phyloP scores from a whole-genome alignment of 2,888 invertebrate genomes.

The Agriotes lineatus region DNA sequence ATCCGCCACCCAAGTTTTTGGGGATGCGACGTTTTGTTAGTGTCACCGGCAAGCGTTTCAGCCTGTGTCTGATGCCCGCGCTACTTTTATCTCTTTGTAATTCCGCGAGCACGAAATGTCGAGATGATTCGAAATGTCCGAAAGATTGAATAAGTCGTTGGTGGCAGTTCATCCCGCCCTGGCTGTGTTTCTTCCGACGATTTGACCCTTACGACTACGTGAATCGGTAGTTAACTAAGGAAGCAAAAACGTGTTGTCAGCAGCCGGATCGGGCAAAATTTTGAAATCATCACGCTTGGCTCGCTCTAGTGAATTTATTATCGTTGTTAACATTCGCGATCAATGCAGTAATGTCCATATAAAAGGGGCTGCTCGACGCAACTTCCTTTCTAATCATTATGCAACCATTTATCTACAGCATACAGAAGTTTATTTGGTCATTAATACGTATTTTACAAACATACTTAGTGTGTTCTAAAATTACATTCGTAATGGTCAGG shows the following conservation, averaged over 20 bases:
- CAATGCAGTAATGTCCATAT: too few species aligned
- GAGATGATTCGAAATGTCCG: conserved; percentile 16
- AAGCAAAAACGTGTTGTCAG: background rate
- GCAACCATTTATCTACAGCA: too few species aligned
- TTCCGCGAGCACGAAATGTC: background rate
- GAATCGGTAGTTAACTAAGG: conserved; percentile 17
- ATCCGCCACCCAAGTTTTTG: too few species aligned
- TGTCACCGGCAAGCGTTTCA: background rate
- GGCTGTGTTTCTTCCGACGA: conserved; percentile 14
- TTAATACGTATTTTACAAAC: too few species aligned
- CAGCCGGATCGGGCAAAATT: background rate
- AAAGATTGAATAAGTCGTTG: conserved; percentile 17
- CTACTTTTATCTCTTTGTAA: background rate
- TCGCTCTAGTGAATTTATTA: background rate
- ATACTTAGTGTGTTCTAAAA: too few species aligned
- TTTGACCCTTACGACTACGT: conserved; percentile 11
- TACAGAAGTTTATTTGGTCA: too few species aligned
- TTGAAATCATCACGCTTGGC: background rate
- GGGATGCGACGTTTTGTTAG: background rate
- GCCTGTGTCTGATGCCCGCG: background rate
- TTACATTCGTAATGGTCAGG: too few species aligned
- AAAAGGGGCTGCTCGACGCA: too few species aligned
- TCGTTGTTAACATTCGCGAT: too few species aligned
- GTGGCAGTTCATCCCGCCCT: conserved; percentile 25
- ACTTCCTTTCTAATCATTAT: too few species aligned